Evolutionary conservation across 1,140 invertebrate species (phyloP).

Genomic region (Acromyrmex echinatior): DNA sequence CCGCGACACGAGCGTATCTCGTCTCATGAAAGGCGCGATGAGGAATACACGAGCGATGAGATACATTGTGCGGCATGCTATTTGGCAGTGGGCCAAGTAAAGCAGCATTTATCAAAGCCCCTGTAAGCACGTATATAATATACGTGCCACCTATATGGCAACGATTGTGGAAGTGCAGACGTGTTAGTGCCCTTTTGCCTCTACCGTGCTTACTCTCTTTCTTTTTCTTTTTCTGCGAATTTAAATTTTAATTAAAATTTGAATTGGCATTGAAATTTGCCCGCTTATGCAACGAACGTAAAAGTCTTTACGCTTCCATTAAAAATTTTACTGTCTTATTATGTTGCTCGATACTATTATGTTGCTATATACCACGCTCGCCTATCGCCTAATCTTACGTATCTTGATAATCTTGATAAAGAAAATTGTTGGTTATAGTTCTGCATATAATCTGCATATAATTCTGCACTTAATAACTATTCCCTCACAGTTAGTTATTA

Average conservation of each 20-base stretch:
- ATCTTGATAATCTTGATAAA: constrained; percentile 2
- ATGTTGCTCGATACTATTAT: neutral
- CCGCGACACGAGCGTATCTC: constrained; percentile 65
- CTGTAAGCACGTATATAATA: constrained; percentile 41
- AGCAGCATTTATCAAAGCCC: constrained; percentile 81
- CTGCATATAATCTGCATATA: too few species aligned
- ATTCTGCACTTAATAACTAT: constrained; percentile 10
- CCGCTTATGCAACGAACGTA: neutral
- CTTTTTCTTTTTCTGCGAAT: constrained; percentile 21
- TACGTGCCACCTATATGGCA: constrained; percentile 15
- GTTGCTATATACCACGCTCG: neutral
- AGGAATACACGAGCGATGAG: constrained; percentile 63
- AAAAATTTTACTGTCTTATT: constrained; percentile 33
- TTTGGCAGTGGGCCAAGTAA: constrained; percentile 79
- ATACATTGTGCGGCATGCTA: constrained; percentile 77
- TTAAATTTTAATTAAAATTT: constrained; percentile 59
- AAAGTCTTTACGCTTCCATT: neutral
- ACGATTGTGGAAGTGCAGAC: neutral
- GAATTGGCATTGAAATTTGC: constrained; percentile 24
- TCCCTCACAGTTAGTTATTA: neutral
- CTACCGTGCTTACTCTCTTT: neutral
- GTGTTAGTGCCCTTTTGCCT: constrained; percentile 36
- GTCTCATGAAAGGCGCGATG: constrained; percentile 39
- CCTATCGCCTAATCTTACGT: neutral
- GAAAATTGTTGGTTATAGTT: neutral